These are phyloP conservation scores for Gasteruption jaculator DNA, from an alignment of 2,888 invertebrate species.

Conservation along the genomic window DNA sequence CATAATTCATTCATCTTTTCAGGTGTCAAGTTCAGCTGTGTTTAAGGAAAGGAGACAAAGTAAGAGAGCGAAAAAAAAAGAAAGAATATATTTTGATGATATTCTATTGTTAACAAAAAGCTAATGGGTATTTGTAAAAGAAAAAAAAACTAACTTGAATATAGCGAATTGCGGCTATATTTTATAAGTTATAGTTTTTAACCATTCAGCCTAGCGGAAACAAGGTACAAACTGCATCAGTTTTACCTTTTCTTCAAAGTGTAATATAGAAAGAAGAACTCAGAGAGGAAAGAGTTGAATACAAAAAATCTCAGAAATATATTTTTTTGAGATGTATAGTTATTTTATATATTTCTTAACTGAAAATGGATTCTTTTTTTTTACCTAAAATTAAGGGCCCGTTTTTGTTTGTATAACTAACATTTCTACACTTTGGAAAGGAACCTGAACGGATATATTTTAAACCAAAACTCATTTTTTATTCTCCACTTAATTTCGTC, in stretches of 20 bases:
- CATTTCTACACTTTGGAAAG: too few relatives aligned
- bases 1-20: slow-evolving; percentile 35
- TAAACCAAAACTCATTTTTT: too few relatives aligned
- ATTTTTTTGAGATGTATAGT: slow-evolving; percentile 15
- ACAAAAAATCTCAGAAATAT: slow-evolving; percentile 8
- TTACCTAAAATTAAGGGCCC: slow-evolving; percentile 15
- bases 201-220: slow-evolving; percentile 25
- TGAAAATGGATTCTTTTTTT: slow-evolving; percentile 13
- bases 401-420: too few relatives aligned
- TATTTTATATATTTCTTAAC: slow-evolving; percentile 16
- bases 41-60: slow-evolving; percentile 53
- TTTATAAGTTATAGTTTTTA: slow-evolving; percentile 44
- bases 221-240: too few relatives aligned
- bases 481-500: too few relatives aligned
- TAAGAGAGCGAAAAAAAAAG: slow-evolving; percentile 38
- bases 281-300: neutral
- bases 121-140: too few relatives aligned
- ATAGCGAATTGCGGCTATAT: slow-evolving; percentile 43
- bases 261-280: too few relatives aligned
- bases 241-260: slow-evolving; percentile 2
- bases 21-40: slow-evolving; percentile 76
- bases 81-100: too few relatives aligned
- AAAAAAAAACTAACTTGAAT: slow-evolving; percentile 46
- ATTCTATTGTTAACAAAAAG: too few relatives aligned
- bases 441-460: too few relatives aligned